Evolutionary conservation across 2,888 invertebrate genomes (phyloP), one percentile per base, ranked within the genome.

Genomic region (Meta bourneti): DNA sequence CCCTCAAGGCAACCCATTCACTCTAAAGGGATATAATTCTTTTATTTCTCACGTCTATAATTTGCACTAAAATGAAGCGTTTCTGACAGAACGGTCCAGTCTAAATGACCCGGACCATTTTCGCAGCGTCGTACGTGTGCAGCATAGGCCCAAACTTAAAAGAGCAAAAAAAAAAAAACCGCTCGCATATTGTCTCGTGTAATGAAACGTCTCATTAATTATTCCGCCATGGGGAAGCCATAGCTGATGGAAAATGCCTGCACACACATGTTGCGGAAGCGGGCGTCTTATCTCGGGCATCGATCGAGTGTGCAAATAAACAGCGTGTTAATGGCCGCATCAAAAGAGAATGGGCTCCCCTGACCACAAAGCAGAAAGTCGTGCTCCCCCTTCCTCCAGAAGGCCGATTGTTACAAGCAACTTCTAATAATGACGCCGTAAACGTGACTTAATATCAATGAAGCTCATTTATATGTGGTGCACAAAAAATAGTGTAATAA

Each of bases 391-490:
- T 20, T 8, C 20, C 70, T n/a, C 49, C 61, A 8, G 61, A 75
- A 78, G 69, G 34, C 51, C 87, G 71, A 89, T 89, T 89, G 88
- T 89, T 89, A 75, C 61, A 52, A 89, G 71, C 51, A 80, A 61
- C 20, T 74, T 87, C 80, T 72, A 80, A 87, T 87, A 87, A 87
- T 79, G 80, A 87, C 72, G 69, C 71, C 74, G n/a, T 61, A 69
- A 89, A 75, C 88, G 88, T 89, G 88, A 89, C 81, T 89, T 69
- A 89, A 82, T 89, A 89, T 82, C 88, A 81, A 89, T 89, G 81
- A 89, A 75, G 69, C 34, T 81, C 81, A 80, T 80, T 87, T 87
- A 74, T 84, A 80, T 79, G 87, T 19, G 51, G 51, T 71, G 54
- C 16, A n/a, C 48, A 49, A 72, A 87, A 80, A 80, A 52, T 61